Conservation (phyloP, 2,888 invertebrate genomes). For the Dorcus parallelipipedus region DNA sequence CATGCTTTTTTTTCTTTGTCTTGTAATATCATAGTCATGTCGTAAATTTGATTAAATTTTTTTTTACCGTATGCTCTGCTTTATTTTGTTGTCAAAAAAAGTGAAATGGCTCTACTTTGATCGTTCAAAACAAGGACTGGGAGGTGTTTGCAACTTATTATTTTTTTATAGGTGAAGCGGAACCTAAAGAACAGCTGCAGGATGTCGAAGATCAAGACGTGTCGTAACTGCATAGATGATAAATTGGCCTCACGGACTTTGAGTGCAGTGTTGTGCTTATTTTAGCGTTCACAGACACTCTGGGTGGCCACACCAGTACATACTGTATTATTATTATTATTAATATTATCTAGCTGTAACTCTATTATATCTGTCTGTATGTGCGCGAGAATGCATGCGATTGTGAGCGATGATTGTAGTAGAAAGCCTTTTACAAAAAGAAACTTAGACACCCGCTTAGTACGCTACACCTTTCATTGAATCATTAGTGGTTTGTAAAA, state of each 20-base stretch:
- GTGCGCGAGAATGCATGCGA: constrained; percentile 15
- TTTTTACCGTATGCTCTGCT: no score
- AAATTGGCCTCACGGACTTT: constrained; percentile 18
- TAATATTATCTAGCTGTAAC: constrained; percentile 37
- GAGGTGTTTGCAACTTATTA: background rate
- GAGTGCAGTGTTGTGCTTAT: constrained; percentile 18
- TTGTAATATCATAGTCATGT: no score
- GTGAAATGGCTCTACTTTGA: no score
- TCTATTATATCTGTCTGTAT: constrained; percentile 27
- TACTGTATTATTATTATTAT: constrained; percentile 47
- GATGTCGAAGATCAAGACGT: constrained; percentile 95
- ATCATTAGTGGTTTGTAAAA: no score
- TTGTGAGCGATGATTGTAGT: constrained; percentile 1
- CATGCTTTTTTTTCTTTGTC: no score
- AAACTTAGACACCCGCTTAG: background rate
- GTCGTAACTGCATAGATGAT: constrained; percentile 64
- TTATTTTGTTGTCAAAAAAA: no score
- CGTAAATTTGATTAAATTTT: no score
- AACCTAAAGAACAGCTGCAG: constrained; percentile 87
- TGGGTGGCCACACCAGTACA: constrained; percentile 36
- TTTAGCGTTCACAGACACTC: constrained; percentile 12
- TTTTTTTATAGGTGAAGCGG: constrained; percentile 71
- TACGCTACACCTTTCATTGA: no score
- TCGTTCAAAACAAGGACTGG: no score
- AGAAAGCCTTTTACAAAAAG: background rate